Evolutionary conservation across 2,797 vertebrate genomes (phyloP).

Genomic region (Chaetophractus vellerosus): DNA sequence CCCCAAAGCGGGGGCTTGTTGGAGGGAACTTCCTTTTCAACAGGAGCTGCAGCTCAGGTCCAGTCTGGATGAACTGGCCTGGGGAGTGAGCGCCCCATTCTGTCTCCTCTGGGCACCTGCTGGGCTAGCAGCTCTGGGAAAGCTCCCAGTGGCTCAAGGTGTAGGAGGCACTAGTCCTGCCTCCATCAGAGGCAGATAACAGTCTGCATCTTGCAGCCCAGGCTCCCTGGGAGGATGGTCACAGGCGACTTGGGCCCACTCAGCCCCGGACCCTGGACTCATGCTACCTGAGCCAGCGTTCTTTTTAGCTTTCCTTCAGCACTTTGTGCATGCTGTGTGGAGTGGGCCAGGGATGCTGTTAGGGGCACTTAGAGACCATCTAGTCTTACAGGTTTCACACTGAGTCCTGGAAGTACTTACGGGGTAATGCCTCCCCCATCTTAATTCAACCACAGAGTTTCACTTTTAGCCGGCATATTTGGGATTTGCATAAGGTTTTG

Average conservation of each 20-base stretch:
- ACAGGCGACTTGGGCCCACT: background rate
- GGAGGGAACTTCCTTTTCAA: background rate
- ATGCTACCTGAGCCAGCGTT: background rate
- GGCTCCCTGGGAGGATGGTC: background rate
- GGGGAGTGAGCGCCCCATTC: background rate
- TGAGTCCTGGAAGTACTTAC: background rate
- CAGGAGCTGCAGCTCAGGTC: background rate
- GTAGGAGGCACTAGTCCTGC: too few species aligned
- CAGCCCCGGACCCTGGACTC: background rate
- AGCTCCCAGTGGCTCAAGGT: background rate
- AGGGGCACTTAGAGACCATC: background rate
- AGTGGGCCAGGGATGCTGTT: background rate
- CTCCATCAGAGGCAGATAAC: background rate
- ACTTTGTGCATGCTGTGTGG: background rate
- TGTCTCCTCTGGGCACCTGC: background rate
- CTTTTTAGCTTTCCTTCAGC: background rate
- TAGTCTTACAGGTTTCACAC: background rate
- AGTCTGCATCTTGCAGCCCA: background rate
- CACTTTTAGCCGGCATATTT: background rate
- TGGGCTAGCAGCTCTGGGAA: background rate
- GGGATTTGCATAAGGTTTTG: slow-evolving; percentile 4
- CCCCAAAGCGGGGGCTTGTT: background rate
- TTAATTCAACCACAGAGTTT: slow-evolving; percentile 51
- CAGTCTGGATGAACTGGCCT: background rate
- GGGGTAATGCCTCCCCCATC: background rate